Conservation (phyloP, 2,888 invertebrate genomes). For the Embidobia sp. region DNA sequence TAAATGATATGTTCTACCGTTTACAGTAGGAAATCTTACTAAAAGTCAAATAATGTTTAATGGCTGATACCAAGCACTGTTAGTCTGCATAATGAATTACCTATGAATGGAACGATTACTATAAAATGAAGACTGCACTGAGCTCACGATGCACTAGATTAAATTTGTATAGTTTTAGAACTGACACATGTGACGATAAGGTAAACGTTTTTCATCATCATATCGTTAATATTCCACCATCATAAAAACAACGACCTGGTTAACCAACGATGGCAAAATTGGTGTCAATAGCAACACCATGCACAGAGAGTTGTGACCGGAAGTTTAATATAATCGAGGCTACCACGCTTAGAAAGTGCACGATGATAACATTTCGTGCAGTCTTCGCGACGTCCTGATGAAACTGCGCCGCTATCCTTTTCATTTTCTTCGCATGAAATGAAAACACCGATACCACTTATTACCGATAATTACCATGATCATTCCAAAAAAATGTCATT, state of each 20-base stretch:
- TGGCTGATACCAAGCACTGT: too few species aligned
- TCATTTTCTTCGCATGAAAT: slow-evolving; percentile 36
- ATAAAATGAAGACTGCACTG: neutral
- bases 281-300: slow-evolving; percentile 58
- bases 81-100: too few species aligned
- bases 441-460: slow-evolving; percentile 37
- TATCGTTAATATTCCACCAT: slow-evolving; percentile 45
- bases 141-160: neutral
- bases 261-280: slow-evolving; percentile 53
- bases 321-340: slow-evolving; percentile 56
- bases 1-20: slow-evolving; percentile 18
- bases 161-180: slow-evolving; percentile 1
- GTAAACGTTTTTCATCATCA: too few species aligned
- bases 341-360: slow-evolving; percentile 58
- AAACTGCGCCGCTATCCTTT: slow-evolving; percentile 33
- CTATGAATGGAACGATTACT: too few species aligned
- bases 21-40: neutral
- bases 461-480: slow-evolving; percentile 15
- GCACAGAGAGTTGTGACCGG: slow-evolving; percentile 52
- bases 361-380: slow-evolving; percentile 50
- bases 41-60: neutral
- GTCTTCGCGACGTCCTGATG: slow-evolving; percentile 18
- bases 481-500: too few species aligned
- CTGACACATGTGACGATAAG: too few species aligned
- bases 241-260: slow-evolving; percentile 63